Evolutionary conservation across 2,113 vertebrate genomes (phyloP), one percentile per base, ranked within the genome.

Genomic region (Varanus komodoensis): DNA sequence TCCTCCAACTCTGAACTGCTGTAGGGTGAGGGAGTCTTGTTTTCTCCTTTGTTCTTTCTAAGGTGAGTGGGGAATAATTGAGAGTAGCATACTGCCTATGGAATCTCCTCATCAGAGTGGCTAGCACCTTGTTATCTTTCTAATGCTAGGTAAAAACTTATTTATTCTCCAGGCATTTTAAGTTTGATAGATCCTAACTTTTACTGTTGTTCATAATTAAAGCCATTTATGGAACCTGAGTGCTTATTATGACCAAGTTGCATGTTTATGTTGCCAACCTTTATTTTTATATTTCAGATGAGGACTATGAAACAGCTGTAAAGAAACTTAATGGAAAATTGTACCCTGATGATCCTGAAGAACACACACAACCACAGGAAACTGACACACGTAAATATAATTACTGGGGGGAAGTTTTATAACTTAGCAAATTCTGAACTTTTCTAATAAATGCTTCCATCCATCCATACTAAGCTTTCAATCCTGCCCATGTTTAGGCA

Each of bases 251-350:
- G 57, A 17, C 38, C 23, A 83, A 38, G 38, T 29, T 83, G 81
- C 7, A 38, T 38, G 27, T 75, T 86, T 54, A 19, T 68, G 44
- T 21, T 12, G 25, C 9, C 5, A 84, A 84, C 86, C 92, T 92
- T 90, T 1, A 89, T 89, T 91, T 54, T 48, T 91, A 0, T 95
- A 3, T 96, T 97, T 79, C 95, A 99, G 99, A 99, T 97, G 99
- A 99, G 96, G 98, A 99, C 94, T 99, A 97, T 84, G 98, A 99
- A 93, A 98, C 97, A 14, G 99, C 99, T 87, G 98, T 99, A 84
- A 98, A 94, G 94, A 98, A 97, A 54, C 97, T 99, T 91, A 98
- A 98, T 94, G 99, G 99, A 95, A 98, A 97, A 78, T 96, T 99
- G 0, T 99, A 99, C 96, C 94, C 92, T 50, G 98, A 98, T 75